Conservation (phyloP, 1,140 invertebrate species). For the Diabrotica undecimpunctata region DNA sequence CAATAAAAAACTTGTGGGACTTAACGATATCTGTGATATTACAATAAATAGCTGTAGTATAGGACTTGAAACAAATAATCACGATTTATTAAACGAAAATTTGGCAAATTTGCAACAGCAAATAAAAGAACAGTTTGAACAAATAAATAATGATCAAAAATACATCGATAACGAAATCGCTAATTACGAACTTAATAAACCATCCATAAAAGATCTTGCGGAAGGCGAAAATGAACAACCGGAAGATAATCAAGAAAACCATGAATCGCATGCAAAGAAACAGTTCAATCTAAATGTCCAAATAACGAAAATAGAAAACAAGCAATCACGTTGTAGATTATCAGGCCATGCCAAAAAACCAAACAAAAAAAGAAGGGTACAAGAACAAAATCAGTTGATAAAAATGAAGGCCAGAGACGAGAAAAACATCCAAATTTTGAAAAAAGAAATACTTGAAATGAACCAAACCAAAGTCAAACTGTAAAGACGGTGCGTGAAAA, state of each 20-base stretch:
- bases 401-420: conserved; percentile 80
- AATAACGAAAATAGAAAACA: conserved; percentile 67
- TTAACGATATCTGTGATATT: conserved; percentile 60
- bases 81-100: conserved; percentile 38
- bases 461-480: conserved; percentile 80
- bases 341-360: too few relatives aligned
- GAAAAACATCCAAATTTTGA: conserved; percentile 69
- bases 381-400: conserved; percentile 70
- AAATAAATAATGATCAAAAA: conserved; percentile 46
- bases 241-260: conserved; percentile 56
- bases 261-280: conserved; percentile 61
- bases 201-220: conserved; percentile 11
- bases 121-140: conserved; percentile 59
- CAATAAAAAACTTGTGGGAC: conserved; percentile 59
- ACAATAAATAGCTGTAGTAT: conserved; percentile 51
- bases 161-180: conserved; percentile 55
- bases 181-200: conserved; percentile 40
- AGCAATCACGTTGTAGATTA: conserved; percentile 58
- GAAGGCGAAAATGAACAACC: conserved; percentile 24
- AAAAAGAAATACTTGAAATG: conserved; percentile 72
- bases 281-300: conserved; percentile 58
- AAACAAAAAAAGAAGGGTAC: conserved; percentile 42
- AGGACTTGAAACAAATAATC: conserved; percentile 33
- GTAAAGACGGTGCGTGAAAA: conserved; percentile 81
- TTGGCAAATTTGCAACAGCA: conserved; percentile 50